Base-by-base conservation (phyloP, 2,797 vertebrate genomes). In the Clarias pachynema region DNA sequence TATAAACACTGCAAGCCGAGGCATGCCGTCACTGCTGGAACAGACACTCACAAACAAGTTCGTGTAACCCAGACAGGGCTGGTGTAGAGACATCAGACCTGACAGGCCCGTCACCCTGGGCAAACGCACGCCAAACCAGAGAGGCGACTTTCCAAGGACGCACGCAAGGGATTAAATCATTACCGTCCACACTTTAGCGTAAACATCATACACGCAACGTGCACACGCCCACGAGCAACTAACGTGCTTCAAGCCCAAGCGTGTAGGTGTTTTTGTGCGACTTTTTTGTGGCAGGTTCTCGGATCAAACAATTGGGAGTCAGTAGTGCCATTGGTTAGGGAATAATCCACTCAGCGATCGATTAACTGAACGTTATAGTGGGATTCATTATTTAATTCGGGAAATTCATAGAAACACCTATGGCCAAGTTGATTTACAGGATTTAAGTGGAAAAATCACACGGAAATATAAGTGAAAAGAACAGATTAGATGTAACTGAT, bases 111-210 rank as follows among this genome's bases (percentile, higher is more conserved):
- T 89, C 74, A 82, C 80, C 66, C 59, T 3, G 15, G 15, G 70
- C 62, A 81, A 40, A 87, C 56, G 81, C 75, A 74, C 62, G 81
- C 79, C 85, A 83, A 87, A 87, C 86, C 81, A 72, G 86, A 88
- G 79, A n/a, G 56, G 66, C 80, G 29, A 34, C 83, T 85, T 40
- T 80, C 62, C 73, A 79, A 84, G 82, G 87, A 74, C 83, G 87
- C 85, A 78, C 85, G 77, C 81, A 26, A 37, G 57, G 84, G 85
- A 86, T 90, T 89, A 90, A 87, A 87, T 77, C 77, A 86, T 89
- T 86, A 86, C 65, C 0, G 78, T 57, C 73, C 82, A 84, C 57
- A 57, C 87, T 34, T 37, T 40, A 22, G 22, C 34, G 22, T 81
- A 84, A 84, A 81, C 78, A 84, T 65, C 70, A 69, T 49, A 6